Base-by-base conservation (phyloP, 1,140 invertebrate genomes). In the Cyclargus thomasi region DNA sequence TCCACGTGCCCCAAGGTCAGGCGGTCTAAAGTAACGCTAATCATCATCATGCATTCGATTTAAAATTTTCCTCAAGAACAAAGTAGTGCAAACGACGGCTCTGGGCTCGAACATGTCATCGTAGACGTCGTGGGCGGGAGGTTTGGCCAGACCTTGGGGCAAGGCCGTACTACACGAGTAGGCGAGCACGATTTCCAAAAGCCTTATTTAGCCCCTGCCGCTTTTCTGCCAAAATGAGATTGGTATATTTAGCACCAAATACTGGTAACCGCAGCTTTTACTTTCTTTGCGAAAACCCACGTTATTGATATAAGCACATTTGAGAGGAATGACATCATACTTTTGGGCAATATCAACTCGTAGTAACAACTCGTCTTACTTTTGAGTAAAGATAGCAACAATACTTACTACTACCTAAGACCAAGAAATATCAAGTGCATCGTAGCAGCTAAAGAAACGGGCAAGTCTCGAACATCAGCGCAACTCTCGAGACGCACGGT, bases 91-190 rank as follows among this genome's bases (percentile, higher is more conserved):
- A 8, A 47, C 39, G 7, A 14, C 7, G 36, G 36, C 53, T 7
- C 11, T 55, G n/a, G 16, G 7, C n/a, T 55, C 16, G n/a, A 55
- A 5, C 16, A 20, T 55, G 53, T 55, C 53, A 55, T 55, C 20
- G 53, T 53, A 53, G 47, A 16, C 53, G 53, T 64, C 53, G 83
- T 81, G 77, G 85, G 85, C 78, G 83, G 80, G 75, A 86, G 79
- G 83, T 79, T 85, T 64, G 79, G 73, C 72, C 78, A 78, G 81
- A 82, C 87, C 87, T 88, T 83, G 84, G 75, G 73, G 69, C 87
- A 86, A 90, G 87, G 87, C 78, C 87, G 85, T 70, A 64, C 63
- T 70, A 65, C 71, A 68, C 17, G 67, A 68, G 82, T 81, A 77
- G 81, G 80, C 80, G 82, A 71, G 36, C 75, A 74, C 53, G 74